Evolutionary conservation across 92 coral and sea anemone species (phyloP).

Genomic region (Epizoanthus stellaris): DNA sequence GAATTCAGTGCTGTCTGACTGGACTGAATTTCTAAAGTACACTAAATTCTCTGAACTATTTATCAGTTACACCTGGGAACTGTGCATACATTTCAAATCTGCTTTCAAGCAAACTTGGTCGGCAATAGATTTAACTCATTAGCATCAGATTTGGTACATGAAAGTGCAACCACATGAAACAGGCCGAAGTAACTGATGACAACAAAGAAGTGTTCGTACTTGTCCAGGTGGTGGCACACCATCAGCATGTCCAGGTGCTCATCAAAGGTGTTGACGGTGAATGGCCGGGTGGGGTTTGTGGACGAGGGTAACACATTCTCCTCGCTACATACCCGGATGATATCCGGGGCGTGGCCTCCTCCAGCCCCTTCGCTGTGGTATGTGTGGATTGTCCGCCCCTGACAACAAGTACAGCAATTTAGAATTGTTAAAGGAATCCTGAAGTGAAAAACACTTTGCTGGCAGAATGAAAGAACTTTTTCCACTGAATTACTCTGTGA

Average conservation of each 20-base stretch:
- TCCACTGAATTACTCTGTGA: too few species aligned
- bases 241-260: constrained; percentile 80
- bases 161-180: not conserved
- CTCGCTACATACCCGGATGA: constrained; percentile 71
- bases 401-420: not conserved
- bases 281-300: constrained; percentile 75
- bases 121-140: too few species aligned
- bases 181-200: too few species aligned
- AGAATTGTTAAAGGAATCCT: not conserved
- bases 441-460: too few species aligned
- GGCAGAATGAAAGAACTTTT: too few species aligned
- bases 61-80: too few species aligned
- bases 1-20: too few species aligned
- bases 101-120: too few species aligned
- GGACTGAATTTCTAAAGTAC: too few species aligned
- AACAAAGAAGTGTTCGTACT: constrained; percentile 29
- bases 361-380: constrained; percentile 80
- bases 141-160: too few species aligned
- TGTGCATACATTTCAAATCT: too few species aligned
- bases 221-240: constrained; percentile 75
- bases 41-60: too few species aligned
- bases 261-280: constrained; percentile 70
- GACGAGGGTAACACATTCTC: constrained; percentile 72
- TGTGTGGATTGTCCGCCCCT: constrained; percentile 75
- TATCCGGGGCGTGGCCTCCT: constrained; percentile 82